Percentiles rank a stretch among this genome's conserved stretches.
phyloP scores from a whole-genome alignment of 2,888 invertebrate species.

The Cancer borealis region DNA sequence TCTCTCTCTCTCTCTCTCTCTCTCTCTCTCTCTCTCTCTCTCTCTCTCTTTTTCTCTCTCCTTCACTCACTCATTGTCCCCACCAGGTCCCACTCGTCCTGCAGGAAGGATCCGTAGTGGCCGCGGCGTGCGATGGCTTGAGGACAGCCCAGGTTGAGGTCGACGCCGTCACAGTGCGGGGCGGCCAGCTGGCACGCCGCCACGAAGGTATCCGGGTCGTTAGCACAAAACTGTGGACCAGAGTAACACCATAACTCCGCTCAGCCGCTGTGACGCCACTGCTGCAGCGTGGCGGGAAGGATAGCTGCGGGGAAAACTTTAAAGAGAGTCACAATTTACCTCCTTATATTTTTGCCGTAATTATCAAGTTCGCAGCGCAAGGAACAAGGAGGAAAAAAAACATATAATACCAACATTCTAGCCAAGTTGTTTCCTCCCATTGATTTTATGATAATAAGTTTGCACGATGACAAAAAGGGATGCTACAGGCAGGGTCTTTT shows the following conservation, averaged over 20 bases:
- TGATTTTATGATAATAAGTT: neutral
- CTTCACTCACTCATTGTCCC: slow-evolving; percentile 86
- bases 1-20: neutral
- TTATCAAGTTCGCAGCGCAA: neutral
- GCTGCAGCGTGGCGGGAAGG: neutral
- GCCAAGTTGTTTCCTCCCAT: neutral
- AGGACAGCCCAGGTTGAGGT: slow-evolving; percentile 98
- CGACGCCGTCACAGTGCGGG: slow-evolving; percentile 94
- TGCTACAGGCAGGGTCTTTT: neutral
- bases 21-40: neutral
- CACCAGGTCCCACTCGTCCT: slow-evolving; percentile 96
- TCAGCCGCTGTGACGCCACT: neutral
- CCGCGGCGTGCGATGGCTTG: slow-evolving; percentile 98
- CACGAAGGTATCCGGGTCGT: slow-evolving; percentile 92
- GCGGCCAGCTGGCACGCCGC: slow-evolving; percentile 91
- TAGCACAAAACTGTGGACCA: slow-evolving; percentile 93
- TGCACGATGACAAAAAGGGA: neutral
- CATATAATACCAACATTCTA: neutral
- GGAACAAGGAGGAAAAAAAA: neutral
- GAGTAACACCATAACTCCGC: slow-evolving; percentile 73
- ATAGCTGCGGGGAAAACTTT: neutral
- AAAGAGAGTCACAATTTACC: neutral
- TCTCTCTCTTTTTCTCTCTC: neutral
- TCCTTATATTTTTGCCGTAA: neutral
- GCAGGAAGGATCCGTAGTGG: slow-evolving; percentile 96